Evolutionary conservation across 2,113 vertebrate species (phyloP).

Genomic region (Elachura formosa): DNA sequence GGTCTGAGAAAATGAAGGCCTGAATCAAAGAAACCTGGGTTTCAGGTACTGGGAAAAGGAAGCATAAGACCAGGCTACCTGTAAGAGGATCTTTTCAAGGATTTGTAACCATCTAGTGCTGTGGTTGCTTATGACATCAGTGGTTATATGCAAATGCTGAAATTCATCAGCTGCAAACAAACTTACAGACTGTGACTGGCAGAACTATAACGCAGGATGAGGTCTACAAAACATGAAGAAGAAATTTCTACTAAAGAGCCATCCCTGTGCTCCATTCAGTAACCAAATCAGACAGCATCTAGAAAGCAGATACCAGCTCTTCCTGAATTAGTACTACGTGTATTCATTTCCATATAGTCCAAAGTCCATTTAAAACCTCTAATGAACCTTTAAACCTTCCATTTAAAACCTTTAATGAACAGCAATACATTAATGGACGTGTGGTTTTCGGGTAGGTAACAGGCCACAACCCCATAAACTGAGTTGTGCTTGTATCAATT

Average conservation of each 20-base stretch:
- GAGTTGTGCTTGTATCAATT: background rate
- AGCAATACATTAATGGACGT: background rate
- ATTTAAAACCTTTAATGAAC: background rate
- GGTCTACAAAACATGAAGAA: background rate
- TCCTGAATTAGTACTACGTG: accelerated
- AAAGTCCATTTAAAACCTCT: background rate
- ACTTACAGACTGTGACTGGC: background rate
- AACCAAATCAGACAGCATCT: background rate
- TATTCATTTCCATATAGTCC: background rate
- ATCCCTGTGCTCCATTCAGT: background rate
- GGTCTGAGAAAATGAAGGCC: background rate
- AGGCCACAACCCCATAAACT: background rate
- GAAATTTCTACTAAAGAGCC: background rate
- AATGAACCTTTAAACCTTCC: too few relatives aligned
- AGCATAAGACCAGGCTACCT: background rate
- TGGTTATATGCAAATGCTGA: background rate
- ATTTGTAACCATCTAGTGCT: background rate
- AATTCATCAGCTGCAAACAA: background rate
- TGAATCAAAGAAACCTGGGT: background rate
- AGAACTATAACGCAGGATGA: background rate
- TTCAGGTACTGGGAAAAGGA: background rate
- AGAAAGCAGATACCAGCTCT: background rate
- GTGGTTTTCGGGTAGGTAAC: background rate
- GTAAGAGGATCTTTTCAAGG: background rate
- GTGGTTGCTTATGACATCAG: background rate